Evolutionary conservation across 2,888 invertebrate species (phyloP), one percentile per base, ranked within the genome.

Genomic region (Oligia fasciuncula): DNA sequence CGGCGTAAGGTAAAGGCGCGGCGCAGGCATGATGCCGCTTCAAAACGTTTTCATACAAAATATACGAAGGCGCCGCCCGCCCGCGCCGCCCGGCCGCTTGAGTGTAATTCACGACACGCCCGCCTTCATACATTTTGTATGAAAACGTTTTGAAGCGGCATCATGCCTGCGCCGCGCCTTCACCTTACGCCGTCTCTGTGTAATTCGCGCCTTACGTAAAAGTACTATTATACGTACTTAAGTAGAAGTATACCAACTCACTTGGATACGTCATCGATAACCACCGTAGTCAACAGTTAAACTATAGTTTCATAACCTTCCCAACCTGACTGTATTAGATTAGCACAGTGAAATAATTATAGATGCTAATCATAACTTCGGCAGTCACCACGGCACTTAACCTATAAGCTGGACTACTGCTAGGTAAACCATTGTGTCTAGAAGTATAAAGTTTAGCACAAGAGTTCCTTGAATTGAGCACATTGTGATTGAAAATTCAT

Each of bases 261-360:
- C 17, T 11, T 14, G n/a, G 14, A 51, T 76, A 72, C 63, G 70
- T 71, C 69, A 70, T 81, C 1, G 17, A 46, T 6, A 54, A 8
- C 49, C n/a, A 46, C 5, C 19, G 13, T 23, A 63, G 23, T 73
- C n/a, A 23, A 19, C 14, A 29, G n/a, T 23, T 23, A 29, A 8
- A 4, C 40, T 19, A 40, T 23, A 11, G 65, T 63, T 9, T 35
- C 35, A 17, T 17, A 49, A 49, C 6, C 66, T 23, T n/a, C 5
- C 19, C 19, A 19, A 19, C 29, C 49, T 23, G 6, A 23, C 35
- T 51, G 6, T 69, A 14, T 35, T 1, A 40, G 17, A 29, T 23
- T 57, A 23, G 17, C 40, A 57, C 40, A 29, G 5, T 60, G 13
- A 51, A 51, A 51, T 51, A 51, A 17, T 51, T 17, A 19, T 19